phyloP scores from a whole-genome alignment of 2,797 vertebrate species.

The Anabas testudineus region DNA sequence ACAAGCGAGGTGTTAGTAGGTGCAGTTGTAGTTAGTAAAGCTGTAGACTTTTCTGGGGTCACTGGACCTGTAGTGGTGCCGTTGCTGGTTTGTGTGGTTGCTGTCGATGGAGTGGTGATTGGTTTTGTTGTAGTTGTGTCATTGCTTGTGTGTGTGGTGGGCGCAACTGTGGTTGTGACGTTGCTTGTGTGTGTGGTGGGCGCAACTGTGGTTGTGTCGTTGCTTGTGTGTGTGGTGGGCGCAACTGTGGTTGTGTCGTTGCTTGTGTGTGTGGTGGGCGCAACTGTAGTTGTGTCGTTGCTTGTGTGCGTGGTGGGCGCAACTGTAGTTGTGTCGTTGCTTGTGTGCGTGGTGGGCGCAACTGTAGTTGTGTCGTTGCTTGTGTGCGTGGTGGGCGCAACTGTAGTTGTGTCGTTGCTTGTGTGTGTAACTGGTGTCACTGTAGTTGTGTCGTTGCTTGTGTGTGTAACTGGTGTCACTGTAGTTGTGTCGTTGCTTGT shows the following conservation, averaged over 20 bases:
- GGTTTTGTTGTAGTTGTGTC: neutral
- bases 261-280: neutral
- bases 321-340: neutral
- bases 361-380: neutral
- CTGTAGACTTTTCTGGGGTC: constrained; percentile 14
- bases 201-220: neutral
- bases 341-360: neutral
- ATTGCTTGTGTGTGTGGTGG: neutral
- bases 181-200: neutral
- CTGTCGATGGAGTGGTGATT: neutral
- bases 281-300: neutral
- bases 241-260: neutral
- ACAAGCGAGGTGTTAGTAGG: constrained; percentile 30
- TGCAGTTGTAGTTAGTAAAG: constrained; percentile 15
- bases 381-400: neutral
- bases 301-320: neutral
- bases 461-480: neutral
- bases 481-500: neutral
- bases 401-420: constrained; percentile 14
- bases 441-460: neutral
- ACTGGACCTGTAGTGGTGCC: constrained; percentile 21
- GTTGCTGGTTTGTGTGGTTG: neutral
- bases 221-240: neutral
- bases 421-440: neutral
- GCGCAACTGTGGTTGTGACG: neutral